These are phyloP conservation scores for Rhinogobius similis DNA, from an alignment of 2,113 vertebrate genomes.

Conservation along the genomic window DNA sequence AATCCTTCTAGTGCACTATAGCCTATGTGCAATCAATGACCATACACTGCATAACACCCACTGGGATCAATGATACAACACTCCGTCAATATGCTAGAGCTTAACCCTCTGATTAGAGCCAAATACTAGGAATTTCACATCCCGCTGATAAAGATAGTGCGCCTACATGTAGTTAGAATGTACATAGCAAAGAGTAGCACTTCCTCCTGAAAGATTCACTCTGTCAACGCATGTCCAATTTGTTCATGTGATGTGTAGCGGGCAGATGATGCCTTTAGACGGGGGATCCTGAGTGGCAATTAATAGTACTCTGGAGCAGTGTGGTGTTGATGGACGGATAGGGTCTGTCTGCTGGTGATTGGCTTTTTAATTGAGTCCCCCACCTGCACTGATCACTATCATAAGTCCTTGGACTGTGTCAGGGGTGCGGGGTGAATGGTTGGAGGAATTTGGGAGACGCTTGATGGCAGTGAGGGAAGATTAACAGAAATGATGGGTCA, in stretches of 20 bases:
- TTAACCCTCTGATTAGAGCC: slow-evolving; percentile 67
- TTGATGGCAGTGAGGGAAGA: slow-evolving; percentile 7
- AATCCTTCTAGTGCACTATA: slow-evolving; percentile 27
- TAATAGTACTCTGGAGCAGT: slow-evolving; percentile 53
- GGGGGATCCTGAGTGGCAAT: slow-evolving; percentile 57
- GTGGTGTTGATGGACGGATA: slow-evolving; percentile 71
- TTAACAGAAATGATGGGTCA: not conserved
- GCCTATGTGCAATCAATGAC: slow-evolving; percentile 56
- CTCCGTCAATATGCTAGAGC: slow-evolving; percentile 63
- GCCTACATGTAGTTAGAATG: slow-evolving; percentile 6
- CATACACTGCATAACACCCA: slow-evolving; percentile 60
- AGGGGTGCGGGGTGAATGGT: slow-evolving; percentile 16
- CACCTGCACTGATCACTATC: slow-evolving; percentile 71
- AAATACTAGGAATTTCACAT: slow-evolving; percentile 43
- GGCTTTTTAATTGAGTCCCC: slow-evolving; percentile 77
- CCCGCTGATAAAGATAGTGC: slow-evolving; percentile 21
- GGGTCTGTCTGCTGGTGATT: slow-evolving; percentile 64
- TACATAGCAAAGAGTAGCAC: slow-evolving; percentile 5
- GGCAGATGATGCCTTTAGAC: slow-evolving; percentile 49
- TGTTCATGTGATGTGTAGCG: slow-evolving; percentile 46
- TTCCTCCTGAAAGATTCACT: slow-evolving; percentile 50
- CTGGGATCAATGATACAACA: slow-evolving; percentile 54
- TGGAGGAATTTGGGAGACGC: slow-evolving; percentile 14
- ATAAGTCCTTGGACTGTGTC: slow-evolving; percentile 50
- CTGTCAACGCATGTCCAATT: slow-evolving; percentile 57